Evolutionary conservation across 2,113 vertebrate genomes (phyloP), one percentile per base, ranked within the genome.

Genomic region (Gymnocephalus cernua): DNA sequence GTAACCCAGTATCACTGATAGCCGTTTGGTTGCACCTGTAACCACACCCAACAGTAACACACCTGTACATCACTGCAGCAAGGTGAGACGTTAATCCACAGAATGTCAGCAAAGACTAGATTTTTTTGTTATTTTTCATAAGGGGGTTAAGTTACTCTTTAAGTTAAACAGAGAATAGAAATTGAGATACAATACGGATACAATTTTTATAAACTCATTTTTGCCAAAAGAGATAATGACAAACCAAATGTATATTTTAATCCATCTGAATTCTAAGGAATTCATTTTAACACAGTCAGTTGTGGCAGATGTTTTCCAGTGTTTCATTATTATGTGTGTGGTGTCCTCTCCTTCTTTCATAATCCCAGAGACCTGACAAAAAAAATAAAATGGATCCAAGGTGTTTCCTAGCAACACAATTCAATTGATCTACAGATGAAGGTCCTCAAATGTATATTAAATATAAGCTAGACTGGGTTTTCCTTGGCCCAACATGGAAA

Each of bases 61-160:
- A 18, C 9, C 67, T 18, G 3, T 27, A 6, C 27, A 47, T 38
- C 67, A 16, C 48, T 54, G n/a, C 38, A 44, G 51, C 35, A 29
- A 21, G 48, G 47, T 21, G 9, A 53, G 15, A 50, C 3, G 13
- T 65, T 21, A 15, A 12, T 44, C 48, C 48, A 64, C 59, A 41
- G n/a, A 35, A 75, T 48, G n/a, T 54, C 73, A 64, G 50, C 61
- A 76, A 76, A 76, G 23, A 65, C 50, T 53, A 41, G 18, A 8
- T 29, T 4, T 29, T 29, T 29, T 4, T 29, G 29, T 29, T 29
- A 29, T 32, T 53, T 21, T 29, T 19, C 6, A 29, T 15, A 27
- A 27, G 15, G 14, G 15, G 1, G 35, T 21, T 38, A 13, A 41
- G 18, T 35, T 69, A 53, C 11, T 69, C 29, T 47, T 29, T 8